phyloP scores from a whole-genome alignment of 1,140 invertebrate species.

The Lycorma delicatula region DNA sequence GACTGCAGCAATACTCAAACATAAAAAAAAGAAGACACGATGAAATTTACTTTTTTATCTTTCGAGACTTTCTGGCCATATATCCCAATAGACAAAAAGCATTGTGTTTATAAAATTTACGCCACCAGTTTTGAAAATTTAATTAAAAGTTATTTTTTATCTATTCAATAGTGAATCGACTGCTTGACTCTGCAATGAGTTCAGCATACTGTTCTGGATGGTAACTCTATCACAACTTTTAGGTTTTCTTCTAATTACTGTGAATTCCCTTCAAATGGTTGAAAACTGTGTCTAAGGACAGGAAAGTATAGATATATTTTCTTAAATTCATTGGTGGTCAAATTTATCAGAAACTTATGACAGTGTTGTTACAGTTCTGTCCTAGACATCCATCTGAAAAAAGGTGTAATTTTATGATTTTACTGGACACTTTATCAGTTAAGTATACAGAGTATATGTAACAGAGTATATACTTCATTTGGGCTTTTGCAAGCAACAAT shows the following conservation, averaged over 20 bases:
- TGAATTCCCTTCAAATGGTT: too few relatives aligned
- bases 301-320: slow-evolving; percentile 26
- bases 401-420: slow-evolving; percentile 12
- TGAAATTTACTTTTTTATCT: too few relatives aligned
- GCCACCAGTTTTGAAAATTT: neutral
- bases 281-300: slow-evolving; percentile 31
- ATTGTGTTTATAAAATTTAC: neutral
- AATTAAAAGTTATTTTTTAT: neutral
- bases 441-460: neutral
- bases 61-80: too few relatives aligned
- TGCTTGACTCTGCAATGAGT: neutral
- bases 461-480: neutral
- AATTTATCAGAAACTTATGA: slow-evolving; percentile 10
- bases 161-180: neutral
- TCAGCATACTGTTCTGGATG: neutral
- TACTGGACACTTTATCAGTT: slow-evolving; percentile 14
- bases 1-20: too few relatives aligned
- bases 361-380: slow-evolving; percentile 22
- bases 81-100: too few relatives aligned
- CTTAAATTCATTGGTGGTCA: slow-evolving; percentile 12
- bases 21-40: too few relatives aligned
- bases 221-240: slow-evolving; percentile 9
- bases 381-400: slow-evolving; percentile 21
- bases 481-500: neutral
- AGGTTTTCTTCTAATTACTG: slow-evolving; percentile 21